Percentiles rank a stretch among this genome's conserved stretches.
phyloP scores from a whole-genome alignment of 2,888 invertebrate species.

The Drosophila seclusa region DNA sequence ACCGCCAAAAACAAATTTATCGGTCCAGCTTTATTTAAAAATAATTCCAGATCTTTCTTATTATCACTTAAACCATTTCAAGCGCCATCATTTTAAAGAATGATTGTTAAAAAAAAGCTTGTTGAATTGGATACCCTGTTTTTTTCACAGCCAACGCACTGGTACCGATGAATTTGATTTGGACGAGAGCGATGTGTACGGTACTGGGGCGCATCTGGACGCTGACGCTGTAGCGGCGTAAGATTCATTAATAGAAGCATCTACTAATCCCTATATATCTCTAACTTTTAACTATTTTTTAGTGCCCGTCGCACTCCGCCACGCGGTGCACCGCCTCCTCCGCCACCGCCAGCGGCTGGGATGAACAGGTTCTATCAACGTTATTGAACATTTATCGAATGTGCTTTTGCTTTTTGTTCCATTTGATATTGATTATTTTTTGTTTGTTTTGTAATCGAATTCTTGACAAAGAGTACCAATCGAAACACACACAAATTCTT shows the following conservation, averaged over 20 bases:
- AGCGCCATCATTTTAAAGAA: constrained; percentile 13
- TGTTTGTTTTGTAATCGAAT: constrained; percentile 58
- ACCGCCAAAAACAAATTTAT: not conserved
- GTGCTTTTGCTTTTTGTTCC: constrained; percentile 59
- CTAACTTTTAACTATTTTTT: constrained; percentile 33
- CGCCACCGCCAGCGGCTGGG: constrained; percentile 81
- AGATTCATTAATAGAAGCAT: constrained; percentile 26
- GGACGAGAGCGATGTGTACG: constrained; percentile 79
- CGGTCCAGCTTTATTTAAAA: not conserved
- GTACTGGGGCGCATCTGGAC: constrained; percentile 66
- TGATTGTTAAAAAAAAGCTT: not conserved
- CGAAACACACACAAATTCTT: constrained; percentile 70
- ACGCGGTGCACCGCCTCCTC: constrained; percentile 82
- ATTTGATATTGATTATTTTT: constrained; percentile 39
- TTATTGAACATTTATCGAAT: constrained; percentile 71
- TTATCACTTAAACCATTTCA: constrained; percentile 16
- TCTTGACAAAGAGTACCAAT: constrained; percentile 61
- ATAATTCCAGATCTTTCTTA: not conserved
- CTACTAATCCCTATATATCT: not conserved
- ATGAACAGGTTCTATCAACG: constrained; percentile 84
- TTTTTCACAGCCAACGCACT: constrained; percentile 68
- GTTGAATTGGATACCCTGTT: not conserved
- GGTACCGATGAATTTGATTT: constrained; percentile 81
- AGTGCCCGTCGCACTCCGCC: constrained; percentile 84
- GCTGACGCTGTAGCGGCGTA: constrained; percentile 80